Base-by-base conservation (phyloP, 2,888 invertebrate species). In the Coenonympha arcania region DNA sequence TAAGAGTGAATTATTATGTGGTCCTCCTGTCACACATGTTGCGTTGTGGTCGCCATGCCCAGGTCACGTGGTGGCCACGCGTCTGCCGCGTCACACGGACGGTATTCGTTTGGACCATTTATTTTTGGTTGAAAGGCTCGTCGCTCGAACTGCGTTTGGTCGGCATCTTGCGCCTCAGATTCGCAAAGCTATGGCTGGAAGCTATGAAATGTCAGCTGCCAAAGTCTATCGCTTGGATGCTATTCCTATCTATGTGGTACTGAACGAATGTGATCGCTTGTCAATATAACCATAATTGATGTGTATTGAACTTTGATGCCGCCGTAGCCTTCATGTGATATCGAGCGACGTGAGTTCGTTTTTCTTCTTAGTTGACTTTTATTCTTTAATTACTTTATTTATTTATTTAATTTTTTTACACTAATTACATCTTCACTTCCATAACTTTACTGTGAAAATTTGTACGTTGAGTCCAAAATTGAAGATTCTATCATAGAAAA, bases 401-500 rank as follows among this genome's bases (percentile, higher is more conserved):
- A 66, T 57, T 59, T 50, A 57, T 61, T 66, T 48, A 39, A 55
- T 60, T 69, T 60, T 63, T 61, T 51, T 62, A 71, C 71, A 72
- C 70, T 73, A 57, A 66, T 66, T 68, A 50, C 52, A 58, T 30
- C 24, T 50, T 61, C 63, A 64, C 57, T 62, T 70, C 66, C 67
- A 66, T 65, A 58, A 69, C 70, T 69, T 54, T 63, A 60, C 60
- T 63, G 52, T 59, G 55, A 52, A 58, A 52, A 42, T 42, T 11
- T 52, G 26, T 15, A 55, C 55, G 52, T 50, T 50, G 55, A 59
- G 57, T 68, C 62, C 68, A 68, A 71, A 70, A 61, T 71, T 63
- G 68, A 68, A 67, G 64, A 58, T 55, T 43, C 26, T 20, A 44
- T 20, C 13, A 9, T 22, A 15, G n/a, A n/a, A n/a, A n/a, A n/a